Conservation (phyloP, 2,888 invertebrate genomes). For the Cheilosia impressa region DNA sequence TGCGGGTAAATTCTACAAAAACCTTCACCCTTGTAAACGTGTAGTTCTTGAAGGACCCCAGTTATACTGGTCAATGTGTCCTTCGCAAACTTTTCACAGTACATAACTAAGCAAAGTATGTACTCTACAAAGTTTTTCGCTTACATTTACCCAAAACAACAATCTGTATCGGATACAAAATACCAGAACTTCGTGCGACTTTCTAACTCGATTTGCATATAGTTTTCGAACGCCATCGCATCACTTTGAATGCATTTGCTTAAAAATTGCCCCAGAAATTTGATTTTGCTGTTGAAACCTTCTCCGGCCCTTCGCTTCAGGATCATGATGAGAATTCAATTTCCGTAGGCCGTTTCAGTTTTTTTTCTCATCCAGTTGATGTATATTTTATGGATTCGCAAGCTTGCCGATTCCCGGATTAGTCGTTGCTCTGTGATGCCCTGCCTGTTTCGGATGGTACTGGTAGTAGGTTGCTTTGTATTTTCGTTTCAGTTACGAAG, state of each 20-base stretch:
- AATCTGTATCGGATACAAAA: no score
- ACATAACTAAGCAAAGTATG: no score
- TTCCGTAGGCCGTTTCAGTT: background rate
- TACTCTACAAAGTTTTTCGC: no score
- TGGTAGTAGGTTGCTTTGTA: background rate
- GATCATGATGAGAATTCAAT: constrained; percentile 39
- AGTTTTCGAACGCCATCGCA: constrained; percentile 15
- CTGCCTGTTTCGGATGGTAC: background rate
- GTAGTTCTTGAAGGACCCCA: no score
- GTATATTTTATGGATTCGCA: constrained; percentile 43
- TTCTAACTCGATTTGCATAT: constrained; percentile 49
- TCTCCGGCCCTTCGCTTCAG: background rate
- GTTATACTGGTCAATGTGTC: no score
- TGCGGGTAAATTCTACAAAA: no score
- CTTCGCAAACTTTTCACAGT: no score
- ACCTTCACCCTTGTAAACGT: no score
- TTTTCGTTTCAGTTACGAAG: constrained; percentile 10
- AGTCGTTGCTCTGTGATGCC: background rate
- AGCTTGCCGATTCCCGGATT: constrained; percentile 7
- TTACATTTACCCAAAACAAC: no score
- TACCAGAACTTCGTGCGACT: constrained; percentile 1
- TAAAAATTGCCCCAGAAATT: constrained; percentile 25
- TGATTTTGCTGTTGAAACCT: constrained; percentile 27
- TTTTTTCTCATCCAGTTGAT: constrained; percentile 25
- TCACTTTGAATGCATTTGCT: constrained; percentile 27